Evolutionary conservation across 1,140 invertebrate genomes (phyloP).

Genomic region (Chironomus tepperi): DNA sequence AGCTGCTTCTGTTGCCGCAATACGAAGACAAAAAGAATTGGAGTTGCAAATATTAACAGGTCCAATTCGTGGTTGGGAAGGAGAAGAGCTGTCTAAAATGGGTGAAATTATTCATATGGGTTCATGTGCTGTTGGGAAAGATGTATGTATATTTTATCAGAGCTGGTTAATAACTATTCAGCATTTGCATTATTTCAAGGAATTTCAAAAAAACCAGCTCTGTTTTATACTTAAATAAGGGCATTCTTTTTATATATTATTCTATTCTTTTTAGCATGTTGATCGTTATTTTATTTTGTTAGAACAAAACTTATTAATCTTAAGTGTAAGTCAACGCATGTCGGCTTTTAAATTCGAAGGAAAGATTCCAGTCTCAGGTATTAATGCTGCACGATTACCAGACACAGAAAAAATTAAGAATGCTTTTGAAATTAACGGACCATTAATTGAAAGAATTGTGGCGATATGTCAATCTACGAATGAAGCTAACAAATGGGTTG

Average conservation of each 20-base stretch:
- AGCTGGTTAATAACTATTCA: too few relatives aligned
- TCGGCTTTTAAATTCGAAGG: conserved; percentile 84
- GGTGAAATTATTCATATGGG: conserved; percentile 79
- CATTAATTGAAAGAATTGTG: conserved; percentile 81
- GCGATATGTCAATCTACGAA: conserved; percentile 76
- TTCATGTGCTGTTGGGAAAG: conserved; percentile 71
- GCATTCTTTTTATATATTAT: too few relatives aligned
- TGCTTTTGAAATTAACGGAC: conserved; percentile 87
- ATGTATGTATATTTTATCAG: conserved; percentile 32
- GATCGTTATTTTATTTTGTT: conserved; percentile 92
- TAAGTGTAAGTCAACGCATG: conserved; percentile 82
- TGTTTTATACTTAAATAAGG: too few relatives aligned
- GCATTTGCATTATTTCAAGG: too few relatives aligned
- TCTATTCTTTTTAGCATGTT: conserved; percentile 49
- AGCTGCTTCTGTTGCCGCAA: conserved; percentile 72
- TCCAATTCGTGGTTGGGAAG: conserved; percentile 89
- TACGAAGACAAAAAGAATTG: conserved; percentile 89
- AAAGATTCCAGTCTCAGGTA: conserved; percentile 78
- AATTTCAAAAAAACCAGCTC: too few relatives aligned
- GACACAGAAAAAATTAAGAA: conserved; percentile 73
- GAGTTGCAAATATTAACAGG: conserved; percentile 90
- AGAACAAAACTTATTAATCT: conserved; percentile 74
- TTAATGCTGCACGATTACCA: conserved; percentile 66
- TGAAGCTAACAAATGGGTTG: conserved; percentile 81
- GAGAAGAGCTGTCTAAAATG: conserved; percentile 66